Conservation (phyloP, 2,113 vertebrate genomes). For the Dasypus novemcinctus region DNA sequence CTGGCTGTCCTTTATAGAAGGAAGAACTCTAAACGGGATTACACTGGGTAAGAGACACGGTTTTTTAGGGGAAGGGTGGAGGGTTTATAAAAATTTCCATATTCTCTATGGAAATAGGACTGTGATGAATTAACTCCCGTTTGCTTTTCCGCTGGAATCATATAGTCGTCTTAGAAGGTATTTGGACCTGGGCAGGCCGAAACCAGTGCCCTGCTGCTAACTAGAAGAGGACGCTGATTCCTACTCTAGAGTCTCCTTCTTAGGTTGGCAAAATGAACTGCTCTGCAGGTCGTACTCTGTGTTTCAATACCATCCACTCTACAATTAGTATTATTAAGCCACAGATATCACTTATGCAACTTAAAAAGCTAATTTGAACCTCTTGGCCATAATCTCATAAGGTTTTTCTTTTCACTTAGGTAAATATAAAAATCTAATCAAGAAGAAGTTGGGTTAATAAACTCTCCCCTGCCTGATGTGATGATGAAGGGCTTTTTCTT, state of each 20-base stretch:
- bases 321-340: neutral
- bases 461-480: neutral
- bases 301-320: neutral
- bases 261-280: neutral
- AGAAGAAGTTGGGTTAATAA: neutral
- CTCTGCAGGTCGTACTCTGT: neutral
- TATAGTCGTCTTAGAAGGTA: neutral
- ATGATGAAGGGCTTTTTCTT: neutral
- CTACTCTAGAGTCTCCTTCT: too few relatives aligned
- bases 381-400: neutral
- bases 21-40: conserved; percentile 88
- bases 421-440: neutral
- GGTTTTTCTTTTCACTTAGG: neutral
- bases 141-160: fast-evolving
- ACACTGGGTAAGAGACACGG: conserved; percentile 89
- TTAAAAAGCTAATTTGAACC: neutral
- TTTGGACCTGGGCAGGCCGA: neutral
- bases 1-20: conserved; percentile 88
- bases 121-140: neutral
- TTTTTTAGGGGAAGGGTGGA: neutral
- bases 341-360: neutral
- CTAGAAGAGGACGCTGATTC: neutral
- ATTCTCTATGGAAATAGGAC: neutral
- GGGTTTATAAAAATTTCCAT: neutral
- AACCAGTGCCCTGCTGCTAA: neutral